These are phyloP conservation scores for Chaenogobius annularis DNA, from an alignment of 2,113 vertebrate genomes.

Conservation along the genomic window DNA sequence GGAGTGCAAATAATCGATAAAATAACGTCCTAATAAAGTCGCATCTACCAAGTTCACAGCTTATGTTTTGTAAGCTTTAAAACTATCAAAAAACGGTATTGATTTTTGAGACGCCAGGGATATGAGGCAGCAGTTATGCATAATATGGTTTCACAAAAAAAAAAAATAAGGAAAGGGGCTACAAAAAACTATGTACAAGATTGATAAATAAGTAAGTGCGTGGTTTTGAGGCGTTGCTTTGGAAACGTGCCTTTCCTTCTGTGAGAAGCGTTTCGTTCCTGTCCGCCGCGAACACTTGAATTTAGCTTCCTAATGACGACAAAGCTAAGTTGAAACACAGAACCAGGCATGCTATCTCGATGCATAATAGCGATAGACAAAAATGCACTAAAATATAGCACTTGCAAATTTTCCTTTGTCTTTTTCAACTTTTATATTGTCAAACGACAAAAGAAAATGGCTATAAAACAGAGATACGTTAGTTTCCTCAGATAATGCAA, in stretches of 20 bases:
- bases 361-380: conserved; percentile 76
- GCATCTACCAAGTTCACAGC: conserved; percentile 51
- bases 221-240: conserved; percentile 77
- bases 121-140: conserved; percentile 58
- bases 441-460: conserved; percentile 59
- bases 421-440: conserved; percentile 62
- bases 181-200: conserved; percentile 80
- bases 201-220: conserved; percentile 82
- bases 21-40: conserved; percentile 23
- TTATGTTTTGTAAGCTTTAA: conserved; percentile 33
- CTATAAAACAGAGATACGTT: conserved; percentile 67
- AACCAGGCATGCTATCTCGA: conserved; percentile 80
- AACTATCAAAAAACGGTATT: conserved; percentile 25
- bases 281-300: conserved; percentile 68
- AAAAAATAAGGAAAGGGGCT: conserved; percentile 57
- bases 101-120: conserved; percentile 60
- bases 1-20: conserved; percentile 38
- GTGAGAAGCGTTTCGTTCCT: conserved; percentile 66
- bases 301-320: conserved; percentile 71
- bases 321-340: conserved; percentile 75
- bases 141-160: conserved; percentile 65
- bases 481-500: conserved; percentile 64
- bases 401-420: conserved; percentile 70
- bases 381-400: conserved; percentile 76
- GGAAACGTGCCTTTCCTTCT: conserved; percentile 66